Evolutionary conservation across 2,888 invertebrate genomes (phyloP), one percentile per base, ranked within the genome.

Genomic region (Dryobota labecula): DNA sequence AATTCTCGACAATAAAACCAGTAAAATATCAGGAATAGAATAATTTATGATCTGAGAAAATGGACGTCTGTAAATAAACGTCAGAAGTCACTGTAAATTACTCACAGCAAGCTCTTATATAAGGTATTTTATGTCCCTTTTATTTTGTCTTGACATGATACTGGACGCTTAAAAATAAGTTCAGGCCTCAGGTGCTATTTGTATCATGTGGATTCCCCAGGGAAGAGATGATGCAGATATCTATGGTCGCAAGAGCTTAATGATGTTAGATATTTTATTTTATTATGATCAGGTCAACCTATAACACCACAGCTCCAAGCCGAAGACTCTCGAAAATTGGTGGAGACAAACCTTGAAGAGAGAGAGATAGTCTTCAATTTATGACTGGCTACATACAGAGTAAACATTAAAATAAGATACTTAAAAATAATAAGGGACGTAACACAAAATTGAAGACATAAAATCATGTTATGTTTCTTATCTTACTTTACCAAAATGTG

Each of bases 21-120:
- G 69, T 78, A 61, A 73, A 78, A 75, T 84, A 81, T 81, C 73
- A 70, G 66, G 63, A 75, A 82, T 67, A 30, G 64, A 69, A 73
- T 78, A 65, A 75, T 84, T 81, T 75, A 81, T 67, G 43, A 36
- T 15, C 66, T 71, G 68, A 69, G 67, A 80, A 78, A 78, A 78
- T 61, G 67, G 54, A 67, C 41, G 54, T 30, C 68, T 64, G 70
- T 80, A 82, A 82, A 82, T 78, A 82, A 70, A 64, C 54, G 49
- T 56, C 66, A 60, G 49, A 70, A 57, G 41, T 70, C 67, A n/a
- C 49, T 41, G 57, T 82, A 68, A 82, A 79, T 69, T 72, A 68
- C 45, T 73, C 43, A 62, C 53, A 63, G 47, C 18, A 13, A 61
- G 53, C 57, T 56, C 33, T 53, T 69, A 65, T 49, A 47, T 62